Percentiles rank a stretch among this genome's conserved stretches.
phyloP scores from a whole-genome alignment of 2,888 invertebrate genomes.

The Eristalinus aeneus region DNA sequence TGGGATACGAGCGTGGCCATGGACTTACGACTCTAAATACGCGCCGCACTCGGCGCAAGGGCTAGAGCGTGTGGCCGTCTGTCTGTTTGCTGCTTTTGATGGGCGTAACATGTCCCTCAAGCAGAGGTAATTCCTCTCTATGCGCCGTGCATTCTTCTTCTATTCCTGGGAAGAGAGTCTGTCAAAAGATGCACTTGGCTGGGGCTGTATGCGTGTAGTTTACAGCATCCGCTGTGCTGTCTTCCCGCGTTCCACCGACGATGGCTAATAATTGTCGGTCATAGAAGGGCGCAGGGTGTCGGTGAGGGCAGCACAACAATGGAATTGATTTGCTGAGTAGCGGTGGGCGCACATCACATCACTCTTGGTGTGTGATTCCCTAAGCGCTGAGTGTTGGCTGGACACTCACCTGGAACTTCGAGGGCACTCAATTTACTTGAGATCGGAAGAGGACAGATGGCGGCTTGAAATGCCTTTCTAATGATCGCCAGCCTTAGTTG shows the following conservation, averaged over 20 bases:
- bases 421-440: not conserved
- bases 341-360: not conserved
- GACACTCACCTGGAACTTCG: not conserved
- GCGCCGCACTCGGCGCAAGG: not conserved
- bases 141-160: not conserved
- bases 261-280: conserved; percentile 14
- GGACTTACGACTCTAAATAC: conserved; percentile 34
- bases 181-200: conserved; percentile 32
- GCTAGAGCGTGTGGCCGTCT: not conserved
- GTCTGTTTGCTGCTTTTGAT: conserved; percentile 27
- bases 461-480: not conserved
- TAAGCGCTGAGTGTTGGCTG: not conserved
- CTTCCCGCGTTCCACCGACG: not conserved
- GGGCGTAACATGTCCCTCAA: conserved; percentile 48
- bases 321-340: not conserved
- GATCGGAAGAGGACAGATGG: not conserved
- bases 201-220: not conserved
- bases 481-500: too few species aligned
- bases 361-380: not conserved
- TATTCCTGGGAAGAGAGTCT: conserved; percentile 20
- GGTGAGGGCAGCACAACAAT: not conserved
- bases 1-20: conserved; percentile 45
- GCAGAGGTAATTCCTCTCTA: conserved; percentile 29
- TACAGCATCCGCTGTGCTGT: conserved; percentile 18
- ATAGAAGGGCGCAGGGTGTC: not conserved